Evolutionary conservation across 1,140 invertebrate genomes (phyloP).

Genomic region (Sycophaga agraensis): DNA sequence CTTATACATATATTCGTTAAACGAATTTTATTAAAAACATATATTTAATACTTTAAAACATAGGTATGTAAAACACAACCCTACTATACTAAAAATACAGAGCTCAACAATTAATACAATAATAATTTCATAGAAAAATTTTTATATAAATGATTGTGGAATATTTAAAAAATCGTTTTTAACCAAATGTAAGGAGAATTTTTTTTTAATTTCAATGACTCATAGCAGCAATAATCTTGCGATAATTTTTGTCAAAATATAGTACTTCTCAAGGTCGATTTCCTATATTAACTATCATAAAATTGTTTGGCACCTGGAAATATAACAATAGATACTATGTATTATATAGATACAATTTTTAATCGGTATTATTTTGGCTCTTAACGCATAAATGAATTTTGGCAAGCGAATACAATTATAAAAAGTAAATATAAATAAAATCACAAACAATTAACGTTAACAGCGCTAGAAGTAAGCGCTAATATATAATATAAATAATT

Average conservation of each 20-base stretch:
- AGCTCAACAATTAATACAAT: no score
- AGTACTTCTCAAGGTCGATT: no score
- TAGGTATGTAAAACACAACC: not conserved
- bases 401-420: conserved; percentile 6
- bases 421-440: not conserved
- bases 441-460: not conserved
- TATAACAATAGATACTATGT: not conserved
- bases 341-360: not conserved
- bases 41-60: not conserved
- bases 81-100: not conserved
- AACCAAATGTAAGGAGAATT: no score
- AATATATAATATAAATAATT: no score
- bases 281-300: not conserved
- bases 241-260: no score
- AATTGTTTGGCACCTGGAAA: not conserved
- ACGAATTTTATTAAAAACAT: not conserved
- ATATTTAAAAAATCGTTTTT: no score
- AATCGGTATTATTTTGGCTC: no score
- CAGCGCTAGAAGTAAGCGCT: not conserved
- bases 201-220: no score
- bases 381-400: not conserved
- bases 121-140: no score
- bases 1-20: not conserved
- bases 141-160: no score
- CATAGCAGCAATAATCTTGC: no score